phyloP scores from a whole-genome alignment of 2,113 vertebrate species.

The Anarhynchus alexandrinus region DNA sequence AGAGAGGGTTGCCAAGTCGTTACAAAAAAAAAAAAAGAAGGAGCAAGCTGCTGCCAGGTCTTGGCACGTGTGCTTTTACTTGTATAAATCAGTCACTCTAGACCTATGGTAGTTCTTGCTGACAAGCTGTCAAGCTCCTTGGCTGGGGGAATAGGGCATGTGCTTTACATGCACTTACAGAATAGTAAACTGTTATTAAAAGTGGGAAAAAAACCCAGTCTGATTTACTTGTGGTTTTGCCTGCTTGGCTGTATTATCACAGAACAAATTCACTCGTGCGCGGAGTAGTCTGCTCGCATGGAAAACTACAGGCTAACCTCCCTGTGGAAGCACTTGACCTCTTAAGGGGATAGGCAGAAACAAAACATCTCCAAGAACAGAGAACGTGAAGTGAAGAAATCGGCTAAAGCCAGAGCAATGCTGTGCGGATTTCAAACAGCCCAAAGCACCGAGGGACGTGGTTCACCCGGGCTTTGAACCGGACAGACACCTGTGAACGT shows the following conservation, averaged over 20 bases:
- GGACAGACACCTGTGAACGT: background rate
- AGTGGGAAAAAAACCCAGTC: background rate
- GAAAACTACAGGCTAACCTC: background rate
- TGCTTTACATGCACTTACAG: constrained; percentile 53
- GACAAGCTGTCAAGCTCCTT: constrained; percentile 53
- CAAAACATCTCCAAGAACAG: background rate
- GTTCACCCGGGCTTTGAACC: rapidly evolving
- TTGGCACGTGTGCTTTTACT: constrained; percentile 43
- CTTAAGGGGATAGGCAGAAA: background rate
- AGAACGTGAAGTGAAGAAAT: background rate
- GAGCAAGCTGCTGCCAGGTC: constrained; percentile 7
- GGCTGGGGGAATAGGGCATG: constrained; percentile 30
- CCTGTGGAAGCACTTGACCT: constrained; percentile 17
- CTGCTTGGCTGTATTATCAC: background rate
- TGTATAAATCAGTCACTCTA: constrained; percentile 62
- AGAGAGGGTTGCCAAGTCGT: constrained; percentile 21
- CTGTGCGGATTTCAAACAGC: background rate
- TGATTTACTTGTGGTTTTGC: constrained; percentile 33
- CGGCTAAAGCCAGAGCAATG: background rate
- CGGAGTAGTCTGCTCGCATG: background rate
- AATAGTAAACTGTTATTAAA: constrained; percentile 49
- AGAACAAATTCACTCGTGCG: background rate
- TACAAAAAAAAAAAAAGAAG: background rate
- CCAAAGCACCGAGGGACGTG: background rate
- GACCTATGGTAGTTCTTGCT: constrained; percentile 59